Conservation (phyloP, 2,797 vertebrate genomes). For the Leptoclinus maculatus region DNA sequence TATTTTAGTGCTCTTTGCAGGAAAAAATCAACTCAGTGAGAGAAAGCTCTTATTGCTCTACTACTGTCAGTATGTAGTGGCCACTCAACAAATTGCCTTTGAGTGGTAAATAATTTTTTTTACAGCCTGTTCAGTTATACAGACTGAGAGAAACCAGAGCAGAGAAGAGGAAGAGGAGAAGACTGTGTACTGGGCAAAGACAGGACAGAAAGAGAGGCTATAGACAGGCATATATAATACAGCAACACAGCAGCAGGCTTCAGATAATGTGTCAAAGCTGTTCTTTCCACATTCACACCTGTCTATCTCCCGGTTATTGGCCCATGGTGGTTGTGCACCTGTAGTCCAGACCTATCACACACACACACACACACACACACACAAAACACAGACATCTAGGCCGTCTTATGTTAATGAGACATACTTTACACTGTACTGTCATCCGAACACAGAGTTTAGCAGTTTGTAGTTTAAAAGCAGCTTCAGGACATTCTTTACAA, state of each 20-base stretch:
- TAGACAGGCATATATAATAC: conserved; percentile 21
- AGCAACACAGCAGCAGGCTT: conserved; percentile 10
- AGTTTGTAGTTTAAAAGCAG: not conserved
- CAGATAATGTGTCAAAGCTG: conserved; percentile 39
- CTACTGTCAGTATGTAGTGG: not conserved
- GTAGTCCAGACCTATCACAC: conserved; percentile 11
- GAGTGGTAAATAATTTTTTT: conserved; percentile 43
- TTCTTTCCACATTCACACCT: conserved; percentile 35
- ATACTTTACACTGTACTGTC: conserved; percentile 1
- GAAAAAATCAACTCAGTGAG: conserved; percentile 29
- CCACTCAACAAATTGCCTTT: conserved; percentile 50
- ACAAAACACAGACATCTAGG: conserved; percentile 1
- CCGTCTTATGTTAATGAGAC: not conserved
- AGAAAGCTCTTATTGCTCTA: conserved; percentile 36
- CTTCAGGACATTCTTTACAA: not conserved
- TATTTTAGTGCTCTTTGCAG: conserved; percentile 53
- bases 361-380: conserved; percentile 2
- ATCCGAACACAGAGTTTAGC: conserved; percentile 1
- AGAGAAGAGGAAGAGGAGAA: not conserved
- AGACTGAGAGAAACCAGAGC: not conserved
- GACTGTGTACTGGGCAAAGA: not conserved
- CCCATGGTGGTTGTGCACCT: conserved; percentile 31
- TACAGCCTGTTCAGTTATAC: conserved; percentile 13
- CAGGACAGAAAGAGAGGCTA: conserved; percentile 2
- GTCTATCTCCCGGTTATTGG: conserved; percentile 31